A percentile compares a stretch with the other conserved stretches of the same genome.
Evolutionary conservation across 2,888 invertebrate genomes (phyloP).

Genomic region (Dolichomitus sp.): DNA sequence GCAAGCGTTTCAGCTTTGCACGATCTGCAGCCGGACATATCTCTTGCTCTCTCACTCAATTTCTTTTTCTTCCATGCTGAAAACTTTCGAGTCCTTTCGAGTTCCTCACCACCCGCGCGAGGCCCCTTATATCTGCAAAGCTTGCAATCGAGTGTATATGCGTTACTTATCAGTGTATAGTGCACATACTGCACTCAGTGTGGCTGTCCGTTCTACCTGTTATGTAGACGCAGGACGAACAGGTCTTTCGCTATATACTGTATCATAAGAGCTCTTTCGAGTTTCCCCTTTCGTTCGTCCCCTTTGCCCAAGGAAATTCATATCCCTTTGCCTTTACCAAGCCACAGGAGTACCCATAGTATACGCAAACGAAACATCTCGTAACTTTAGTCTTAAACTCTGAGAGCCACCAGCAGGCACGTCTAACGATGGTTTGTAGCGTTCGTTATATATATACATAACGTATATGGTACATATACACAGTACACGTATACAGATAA

Average conservation of each 20-base stretch:
- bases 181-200: slow-evolving; percentile 4
- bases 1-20: slow-evolving; percentile 34
- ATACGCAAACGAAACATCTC: slow-evolving; percentile 43
- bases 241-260: slow-evolving; percentile 1
- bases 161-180: slow-evolving; percentile 26
- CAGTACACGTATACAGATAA: not conserved
- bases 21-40: slow-evolving; percentile 40
- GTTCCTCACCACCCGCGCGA: not conserved
- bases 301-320: slow-evolving; percentile 29
- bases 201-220: not conserved
- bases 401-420: slow-evolving; percentile 33
- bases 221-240: slow-evolving; percentile 6
- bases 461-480: not conserved
- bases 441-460: not conserved
- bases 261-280: slow-evolving; percentile 25
- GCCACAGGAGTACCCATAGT: not conserved
- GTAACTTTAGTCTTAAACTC: slow-evolving; percentile 50
- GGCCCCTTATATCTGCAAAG: slow-evolving; percentile 26
- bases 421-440: slow-evolving; percentile 22
- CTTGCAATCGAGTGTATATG: slow-evolving; percentile 42
- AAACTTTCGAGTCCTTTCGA: slow-evolving; percentile 46
- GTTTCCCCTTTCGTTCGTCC: not conserved
- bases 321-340: slow-evolving; percentile 27
- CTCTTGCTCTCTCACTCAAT: not conserved
- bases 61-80: slow-evolving; percentile 17